phyloP scores from a whole-genome alignment of 2,888 invertebrate genomes.

The Tetanocera ferruginea region DNA sequence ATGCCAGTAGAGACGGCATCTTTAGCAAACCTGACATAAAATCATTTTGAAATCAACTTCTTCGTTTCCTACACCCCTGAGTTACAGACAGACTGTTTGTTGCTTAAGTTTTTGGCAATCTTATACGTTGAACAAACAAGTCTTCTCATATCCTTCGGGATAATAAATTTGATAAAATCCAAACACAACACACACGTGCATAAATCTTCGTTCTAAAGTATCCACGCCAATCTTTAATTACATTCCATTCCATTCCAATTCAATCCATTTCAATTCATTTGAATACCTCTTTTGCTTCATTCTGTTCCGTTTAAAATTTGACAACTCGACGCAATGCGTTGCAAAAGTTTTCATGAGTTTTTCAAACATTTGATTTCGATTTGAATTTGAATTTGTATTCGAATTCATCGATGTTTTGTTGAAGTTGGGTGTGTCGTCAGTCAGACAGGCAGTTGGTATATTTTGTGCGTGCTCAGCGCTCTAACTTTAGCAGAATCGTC shows the following conservation, averaged over 20 bases:
- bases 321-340: not conserved
- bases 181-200: slow-evolving; percentile 10
- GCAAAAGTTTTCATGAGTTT: slow-evolving; percentile 9
- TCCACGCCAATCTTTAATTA: not conserved
- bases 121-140: too few relatives aligned
- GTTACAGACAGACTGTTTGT: too few relatives aligned
- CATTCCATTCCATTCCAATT: not conserved
- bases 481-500: slow-evolving; percentile 54
- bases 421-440: not conserved
- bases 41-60: not conserved
- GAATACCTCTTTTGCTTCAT: not conserved
- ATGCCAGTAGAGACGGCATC: too few relatives aligned
- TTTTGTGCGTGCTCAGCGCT: slow-evolving; percentile 26
- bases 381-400: slow-evolving; percentile 16
- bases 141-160: not conserved
- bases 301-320: slow-evolving; percentile 1
- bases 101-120: too few relatives aligned
- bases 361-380: slow-evolving; percentile 18
- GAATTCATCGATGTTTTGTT: not conserved
- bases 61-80: not conserved
- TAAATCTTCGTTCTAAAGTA: slow-evolving; percentile 19
- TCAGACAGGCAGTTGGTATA: not conserved
- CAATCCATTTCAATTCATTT: slow-evolving; percentile 10
- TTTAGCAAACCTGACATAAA: too few relatives aligned
- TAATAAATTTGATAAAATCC: not conserved